These are phyloP conservation scores for Cepaea nemoralis DNA, from an alignment of 1,140 invertebrate genomes.

Conservation along the genomic window DNA sequence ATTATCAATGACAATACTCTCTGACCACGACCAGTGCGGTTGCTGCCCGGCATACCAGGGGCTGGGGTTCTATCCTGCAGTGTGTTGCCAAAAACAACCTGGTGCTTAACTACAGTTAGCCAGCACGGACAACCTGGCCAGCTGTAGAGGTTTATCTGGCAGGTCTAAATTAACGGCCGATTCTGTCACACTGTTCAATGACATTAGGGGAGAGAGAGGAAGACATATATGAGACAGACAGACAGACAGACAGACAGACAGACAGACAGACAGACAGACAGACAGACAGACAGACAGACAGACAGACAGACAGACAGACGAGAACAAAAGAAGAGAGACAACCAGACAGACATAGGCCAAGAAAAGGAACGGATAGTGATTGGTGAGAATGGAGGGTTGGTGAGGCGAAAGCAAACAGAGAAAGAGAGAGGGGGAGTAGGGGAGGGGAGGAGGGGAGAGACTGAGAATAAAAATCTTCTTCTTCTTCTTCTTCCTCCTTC, in stretches of 20 bases:
- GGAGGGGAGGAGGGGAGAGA: not conserved
- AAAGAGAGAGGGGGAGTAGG: slow-evolving; percentile 17
- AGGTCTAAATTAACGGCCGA: too few species aligned
- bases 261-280: not conserved
- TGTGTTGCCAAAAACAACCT: too few species aligned
- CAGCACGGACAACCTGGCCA: too few species aligned
- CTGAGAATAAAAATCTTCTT: too few species aligned
- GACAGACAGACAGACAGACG: not conserved
- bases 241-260: slow-evolving; percentile 7
- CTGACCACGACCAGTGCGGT: too few species aligned
- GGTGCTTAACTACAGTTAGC: too few species aligned
- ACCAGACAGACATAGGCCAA: too few species aligned
- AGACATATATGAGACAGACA: not conserved
- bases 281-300: slow-evolving; percentile 18
- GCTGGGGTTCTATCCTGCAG: too few species aligned
- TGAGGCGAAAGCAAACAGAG: not conserved
- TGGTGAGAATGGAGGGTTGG: not conserved
- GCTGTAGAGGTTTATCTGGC: too few species aligned
- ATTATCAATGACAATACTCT: too few species aligned
- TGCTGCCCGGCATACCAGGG: too few species aligned
- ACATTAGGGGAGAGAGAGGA: not conserved
- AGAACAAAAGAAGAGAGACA: not conserved
- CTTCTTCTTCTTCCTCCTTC: not conserved
- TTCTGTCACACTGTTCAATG: too few species aligned
- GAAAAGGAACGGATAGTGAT: slow-evolving; percentile 13